phyloP scores from a whole-genome alignment of 2,888 invertebrate species.

The Apamea crenata region DNA sequence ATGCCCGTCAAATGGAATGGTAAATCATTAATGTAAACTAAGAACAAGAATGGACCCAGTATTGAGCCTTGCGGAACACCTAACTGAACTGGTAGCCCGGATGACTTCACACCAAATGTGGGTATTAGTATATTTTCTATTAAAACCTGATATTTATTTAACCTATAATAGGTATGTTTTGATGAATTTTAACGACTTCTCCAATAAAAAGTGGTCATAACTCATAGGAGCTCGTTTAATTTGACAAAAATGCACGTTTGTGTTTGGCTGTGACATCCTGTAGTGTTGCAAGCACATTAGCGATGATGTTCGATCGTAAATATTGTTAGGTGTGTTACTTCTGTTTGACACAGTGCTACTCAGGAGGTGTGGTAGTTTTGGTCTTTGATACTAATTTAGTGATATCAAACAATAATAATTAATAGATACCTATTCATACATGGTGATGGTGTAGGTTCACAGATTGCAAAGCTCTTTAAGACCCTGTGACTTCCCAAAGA shows the following conservation, averaged over 20 bases:
- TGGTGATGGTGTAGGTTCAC: not conserved
- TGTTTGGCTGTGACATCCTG: conserved; percentile 57
- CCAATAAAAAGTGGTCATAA: conserved; percentile 64
- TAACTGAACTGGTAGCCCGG: too few species aligned
- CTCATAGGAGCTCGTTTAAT: conserved; percentile 56
- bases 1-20: too few species aligned
- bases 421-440: not conserved
- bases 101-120: too few species aligned
- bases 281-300: conserved; percentile 61
- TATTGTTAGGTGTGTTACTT: conserved; percentile 49
- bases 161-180: conserved; percentile 54
- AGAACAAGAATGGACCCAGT: too few species aligned
- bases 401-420: not conserved
- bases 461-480: not conserved
- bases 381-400: conserved; percentile 4
- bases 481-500: not conserved
- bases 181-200: conserved; percentile 58
- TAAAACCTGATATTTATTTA: conserved; percentile 55
- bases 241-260: conserved; percentile 60
- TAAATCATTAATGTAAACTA: too few species aligned
- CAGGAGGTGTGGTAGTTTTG: not conserved
- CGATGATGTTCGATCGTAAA: conserved; percentile 53
- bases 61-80: too few species aligned
- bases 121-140: conserved; percentile 37
- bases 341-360: conserved; percentile 11